These are phyloP conservation scores for Parasteatoda lunata DNA, from an alignment of 2,888 invertebrate species.

Conservation along the genomic window DNA sequence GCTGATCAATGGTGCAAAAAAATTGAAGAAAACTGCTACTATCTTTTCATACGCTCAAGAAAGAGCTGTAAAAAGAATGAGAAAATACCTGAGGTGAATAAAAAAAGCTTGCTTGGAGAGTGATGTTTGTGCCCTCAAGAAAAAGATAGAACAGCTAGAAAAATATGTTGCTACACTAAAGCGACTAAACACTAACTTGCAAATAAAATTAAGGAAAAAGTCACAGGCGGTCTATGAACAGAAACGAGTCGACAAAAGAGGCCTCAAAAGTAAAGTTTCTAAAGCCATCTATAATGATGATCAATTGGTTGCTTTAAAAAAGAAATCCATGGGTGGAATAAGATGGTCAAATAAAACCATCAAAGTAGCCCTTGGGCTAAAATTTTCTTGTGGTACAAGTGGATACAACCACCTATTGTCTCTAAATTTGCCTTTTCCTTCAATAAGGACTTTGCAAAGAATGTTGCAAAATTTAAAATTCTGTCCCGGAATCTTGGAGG, in stretches of 20 bases:
- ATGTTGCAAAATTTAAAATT: constrained; percentile 9
- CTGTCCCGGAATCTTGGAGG: background rate
- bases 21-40: background rate
- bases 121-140: background rate
- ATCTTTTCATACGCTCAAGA: background rate
- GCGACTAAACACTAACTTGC: background rate
- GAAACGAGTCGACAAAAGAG: background rate
- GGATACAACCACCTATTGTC: background rate
- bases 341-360: constrained; percentile 8
- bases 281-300: background rate
- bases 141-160: too few relatives aligned
- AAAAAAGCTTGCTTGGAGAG: background rate
- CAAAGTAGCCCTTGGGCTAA: constrained; percentile 2
- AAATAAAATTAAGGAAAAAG: background rate
- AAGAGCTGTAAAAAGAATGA: background rate
- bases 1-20: constrained; percentile 18
- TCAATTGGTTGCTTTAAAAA: background rate
- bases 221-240: background rate
- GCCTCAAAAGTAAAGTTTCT: background rate
- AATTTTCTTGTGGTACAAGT: constrained; percentile 18
- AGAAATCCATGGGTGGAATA: background rate
- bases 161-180: background rate
- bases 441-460: constrained; percentile 2
- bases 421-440: constrained; percentile 1
- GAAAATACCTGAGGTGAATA: too few relatives aligned